Conservation (phyloP, 2,113 vertebrate species). For the Paracanthobrama guichenoti region DNA sequence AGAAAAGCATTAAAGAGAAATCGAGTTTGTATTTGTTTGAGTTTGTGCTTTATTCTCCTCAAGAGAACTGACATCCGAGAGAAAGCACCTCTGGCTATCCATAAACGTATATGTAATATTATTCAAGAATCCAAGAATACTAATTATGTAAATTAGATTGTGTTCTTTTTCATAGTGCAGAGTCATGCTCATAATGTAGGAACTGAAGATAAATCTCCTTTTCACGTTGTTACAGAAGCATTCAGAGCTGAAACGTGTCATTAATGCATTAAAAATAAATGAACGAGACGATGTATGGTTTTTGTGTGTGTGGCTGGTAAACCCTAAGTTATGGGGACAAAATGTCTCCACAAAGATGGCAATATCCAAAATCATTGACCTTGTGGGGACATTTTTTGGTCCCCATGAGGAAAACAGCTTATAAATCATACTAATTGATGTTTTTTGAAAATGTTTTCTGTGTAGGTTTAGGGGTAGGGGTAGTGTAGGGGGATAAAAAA, state of each 20-base stretch:
- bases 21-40: background rate
- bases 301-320: background rate
- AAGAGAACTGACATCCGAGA: background rate
- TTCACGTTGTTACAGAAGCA: background rate
- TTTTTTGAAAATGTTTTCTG: too few relatives aligned
- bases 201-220: background rate
- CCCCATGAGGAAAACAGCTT: too few relatives aligned
- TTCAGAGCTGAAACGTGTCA: background rate
- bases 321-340: too few relatives aligned
- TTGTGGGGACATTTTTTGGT: too few relatives aligned
- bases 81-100: background rate
- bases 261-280: conserved; percentile 23
- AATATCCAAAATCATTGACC: too few relatives aligned
- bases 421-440: too few relatives aligned
- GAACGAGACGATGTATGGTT: background rate
- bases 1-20: conserved; percentile 20
- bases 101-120: conserved; percentile 11
- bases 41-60: background rate
- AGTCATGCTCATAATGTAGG: background rate
- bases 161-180: conserved; percentile 21
- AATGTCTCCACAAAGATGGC: too few relatives aligned
- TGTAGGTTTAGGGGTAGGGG: too few relatives aligned
- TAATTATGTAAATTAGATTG: conserved; percentile 24
- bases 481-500: too few relatives aligned
- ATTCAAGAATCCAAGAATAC: conserved; percentile 25